phyloP scores from a whole-genome alignment of 2,113 vertebrate species.

The Nothobranchius furzeri region DNA sequence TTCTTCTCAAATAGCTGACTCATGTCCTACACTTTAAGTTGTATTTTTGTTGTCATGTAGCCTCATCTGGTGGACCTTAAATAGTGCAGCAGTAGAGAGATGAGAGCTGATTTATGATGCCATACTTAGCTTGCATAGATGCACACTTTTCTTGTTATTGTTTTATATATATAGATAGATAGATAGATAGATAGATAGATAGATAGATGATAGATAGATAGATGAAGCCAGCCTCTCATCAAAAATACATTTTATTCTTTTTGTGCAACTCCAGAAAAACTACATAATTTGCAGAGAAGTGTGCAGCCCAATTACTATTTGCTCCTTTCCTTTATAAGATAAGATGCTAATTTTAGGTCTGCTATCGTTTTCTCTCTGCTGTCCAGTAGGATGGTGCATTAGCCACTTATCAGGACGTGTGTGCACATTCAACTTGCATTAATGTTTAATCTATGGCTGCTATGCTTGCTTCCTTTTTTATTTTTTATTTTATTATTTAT shows the following conservation, averaged over 20 bases:
- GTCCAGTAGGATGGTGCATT: constrained; percentile 20
- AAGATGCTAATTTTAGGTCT: constrained; percentile 59
- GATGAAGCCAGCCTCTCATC: constrained; percentile 34
- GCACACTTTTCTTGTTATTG: constrained; percentile 11
- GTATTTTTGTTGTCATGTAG: background rate
- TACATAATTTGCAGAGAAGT: background rate
- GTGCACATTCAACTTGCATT: constrained; percentile 2
- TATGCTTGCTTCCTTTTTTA: constrained; percentile 7
- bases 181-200: no score
- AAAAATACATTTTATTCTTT: background rate
- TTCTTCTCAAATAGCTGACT: background rate
- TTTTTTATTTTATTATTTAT: constrained; percentile 2
- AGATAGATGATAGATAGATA: no score
- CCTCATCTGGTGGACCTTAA: constrained; percentile 4
- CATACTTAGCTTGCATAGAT: constrained; percentile 13
- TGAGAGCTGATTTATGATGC: constrained; percentile 31
- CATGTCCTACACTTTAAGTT: background rate
- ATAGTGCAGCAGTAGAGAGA: constrained; percentile 16
- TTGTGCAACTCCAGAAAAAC: background rate
- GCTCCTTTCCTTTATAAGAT: constrained; percentile 33
- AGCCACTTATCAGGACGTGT: constrained; percentile 24
- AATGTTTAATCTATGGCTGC: constrained; percentile 7
- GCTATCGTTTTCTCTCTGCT: constrained; percentile 36
- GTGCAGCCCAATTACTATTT: constrained; percentile 36
- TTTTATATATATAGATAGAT: constrained; percentile 7